Evolutionary conservation across 64 coral and sea anemone species (phyloP).

Genomic region (Montipora sp.): DNA sequence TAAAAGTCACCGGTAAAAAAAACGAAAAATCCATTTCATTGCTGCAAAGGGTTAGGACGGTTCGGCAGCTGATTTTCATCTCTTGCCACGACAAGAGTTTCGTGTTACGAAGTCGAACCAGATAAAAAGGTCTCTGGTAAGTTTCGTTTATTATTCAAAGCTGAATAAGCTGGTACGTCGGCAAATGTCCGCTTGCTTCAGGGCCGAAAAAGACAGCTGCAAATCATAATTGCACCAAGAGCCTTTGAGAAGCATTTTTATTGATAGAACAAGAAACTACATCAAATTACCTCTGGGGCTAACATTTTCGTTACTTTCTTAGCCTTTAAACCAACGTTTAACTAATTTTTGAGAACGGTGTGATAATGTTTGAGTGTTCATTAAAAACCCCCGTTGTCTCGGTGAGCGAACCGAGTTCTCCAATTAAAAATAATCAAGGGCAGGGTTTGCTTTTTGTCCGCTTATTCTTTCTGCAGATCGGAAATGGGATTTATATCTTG

Average conservation of each 20-base stretch:
- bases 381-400: not conserved
- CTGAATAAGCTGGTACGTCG: too few species aligned
- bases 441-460: not conserved
- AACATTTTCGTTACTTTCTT: not conserved
- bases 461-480: not conserved
- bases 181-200: not conserved
- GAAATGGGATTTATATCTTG: constrained; percentile 43
- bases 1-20: not conserved
- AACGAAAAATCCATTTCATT: not conserved
- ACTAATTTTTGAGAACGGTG: not conserved
- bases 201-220: not conserved
- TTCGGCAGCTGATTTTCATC: not conserved
- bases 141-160: not conserved
- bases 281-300: not conserved
- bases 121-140: too few species aligned
- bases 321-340: not conserved
- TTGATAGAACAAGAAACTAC: not conserved
- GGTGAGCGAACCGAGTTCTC: not conserved
- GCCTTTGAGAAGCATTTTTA: not conserved
- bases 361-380: not conserved
- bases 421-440: not conserved
- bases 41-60: too few species aligned
- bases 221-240: not conserved
- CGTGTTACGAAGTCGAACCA: not conserved
- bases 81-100: not conserved